Evolutionary conservation across 2,113 vertebrate genomes (phyloP).

Genomic region (Oreochromis aureus): DNA sequence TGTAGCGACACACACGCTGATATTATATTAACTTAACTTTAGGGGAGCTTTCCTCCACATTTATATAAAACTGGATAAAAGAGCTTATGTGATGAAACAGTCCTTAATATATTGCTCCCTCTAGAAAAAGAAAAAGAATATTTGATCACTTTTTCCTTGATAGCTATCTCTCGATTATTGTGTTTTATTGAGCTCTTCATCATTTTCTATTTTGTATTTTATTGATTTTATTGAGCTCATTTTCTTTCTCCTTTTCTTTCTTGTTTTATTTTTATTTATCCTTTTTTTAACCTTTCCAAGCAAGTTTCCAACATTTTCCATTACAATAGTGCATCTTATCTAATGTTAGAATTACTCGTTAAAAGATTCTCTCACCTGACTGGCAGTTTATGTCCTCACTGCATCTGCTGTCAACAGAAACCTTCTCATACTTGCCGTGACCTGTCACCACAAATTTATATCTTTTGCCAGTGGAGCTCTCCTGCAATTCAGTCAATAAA

Average conservation of each 20-base stretch:
- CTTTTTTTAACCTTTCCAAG: background rate
- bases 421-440: conserved; percentile 90
- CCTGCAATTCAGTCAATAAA: conserved; percentile 52
- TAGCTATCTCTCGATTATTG: background rate
- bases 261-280: background rate
- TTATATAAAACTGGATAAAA: background rate
- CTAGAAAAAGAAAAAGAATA: background rate
- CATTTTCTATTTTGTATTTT: background rate
- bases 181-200: background rate
- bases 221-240: background rate
- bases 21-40: background rate
- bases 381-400: conserved; percentile 23
- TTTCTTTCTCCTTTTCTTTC: background rate
- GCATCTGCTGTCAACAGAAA: conserved; percentile 64
- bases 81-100: background rate
- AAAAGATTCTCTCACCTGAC: conserved; percentile 45
- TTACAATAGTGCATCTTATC: background rate
- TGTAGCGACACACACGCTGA: background rate
- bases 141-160: background rate
- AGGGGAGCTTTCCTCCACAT: background rate
- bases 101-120: background rate
- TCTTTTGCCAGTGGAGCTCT: conserved; percentile 70
- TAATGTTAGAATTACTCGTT: background rate
- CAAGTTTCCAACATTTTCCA: background rate
- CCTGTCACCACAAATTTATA: conserved; percentile 85